phyloP scores from a whole-genome alignment of 2,113 vertebrate species.

The Lepus europaeus region DNA sequence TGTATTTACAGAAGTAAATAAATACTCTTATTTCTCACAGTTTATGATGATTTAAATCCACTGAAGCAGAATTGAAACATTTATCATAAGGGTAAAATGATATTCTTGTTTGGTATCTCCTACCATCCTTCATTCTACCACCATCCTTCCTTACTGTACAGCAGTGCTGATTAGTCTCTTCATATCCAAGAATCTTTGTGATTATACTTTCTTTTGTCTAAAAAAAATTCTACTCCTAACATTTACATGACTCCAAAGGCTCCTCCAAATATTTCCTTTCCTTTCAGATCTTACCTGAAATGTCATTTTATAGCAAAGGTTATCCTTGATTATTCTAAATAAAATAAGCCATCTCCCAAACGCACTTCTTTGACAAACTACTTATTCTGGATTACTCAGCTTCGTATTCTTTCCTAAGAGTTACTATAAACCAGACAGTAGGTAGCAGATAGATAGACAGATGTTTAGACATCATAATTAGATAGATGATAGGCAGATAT shows the following conservation, averaged over 20 bases:
- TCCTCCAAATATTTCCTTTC: background rate
- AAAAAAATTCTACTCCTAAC: background rate
- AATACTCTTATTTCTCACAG: background rate
- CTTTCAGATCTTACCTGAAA: background rate
- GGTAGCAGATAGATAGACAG: background rate
- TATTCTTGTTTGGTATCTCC: background rate
- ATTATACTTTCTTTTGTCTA: background rate
- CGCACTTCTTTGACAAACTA: background rate
- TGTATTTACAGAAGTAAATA: background rate
- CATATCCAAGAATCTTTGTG: background rate
- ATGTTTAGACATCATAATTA: background rate
- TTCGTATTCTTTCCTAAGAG: constrained; percentile 1
- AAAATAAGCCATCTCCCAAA: background rate
- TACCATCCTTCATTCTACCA: background rate
- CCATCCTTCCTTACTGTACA: background rate
- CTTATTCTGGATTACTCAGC: background rate
- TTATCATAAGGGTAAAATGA: background rate
- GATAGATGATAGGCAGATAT: background rate
- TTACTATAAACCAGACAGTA: background rate
- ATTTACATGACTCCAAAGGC: background rate
- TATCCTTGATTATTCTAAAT: background rate
- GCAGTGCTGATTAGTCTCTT: background rate
- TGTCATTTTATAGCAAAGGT: background rate
- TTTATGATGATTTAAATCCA: background rate
- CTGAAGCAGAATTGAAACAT: background rate